Evolutionary conservation across 1,140 invertebrate genomes (phyloP).

Genomic region (Pseudomyrmex dendroicus): DNA sequence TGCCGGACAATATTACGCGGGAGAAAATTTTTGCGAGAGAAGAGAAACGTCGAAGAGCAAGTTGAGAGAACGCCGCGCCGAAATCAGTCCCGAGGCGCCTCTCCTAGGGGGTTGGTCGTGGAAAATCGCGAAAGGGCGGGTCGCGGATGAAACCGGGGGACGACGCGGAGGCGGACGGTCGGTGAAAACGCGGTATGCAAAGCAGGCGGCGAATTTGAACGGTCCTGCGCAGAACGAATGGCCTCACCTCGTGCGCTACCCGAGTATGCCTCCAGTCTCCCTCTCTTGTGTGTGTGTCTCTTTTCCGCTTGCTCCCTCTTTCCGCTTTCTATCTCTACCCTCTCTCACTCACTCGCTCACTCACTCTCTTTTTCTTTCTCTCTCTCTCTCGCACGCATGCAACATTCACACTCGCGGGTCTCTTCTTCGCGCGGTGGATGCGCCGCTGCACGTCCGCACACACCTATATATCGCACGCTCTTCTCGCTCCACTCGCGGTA

Average conservation of each 20-base stretch:
- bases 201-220: conserved; percentile 83
- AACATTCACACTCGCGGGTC: conserved; percentile 36
- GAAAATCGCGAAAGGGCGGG: conserved; percentile 74
- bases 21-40: conserved; percentile 14
- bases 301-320: conserved; percentile 21
- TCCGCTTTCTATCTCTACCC: conserved; percentile 19
- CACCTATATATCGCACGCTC: conserved; percentile 19
- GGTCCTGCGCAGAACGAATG: conserved; percentile 81
- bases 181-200: conserved; percentile 81
- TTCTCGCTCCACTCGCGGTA: conserved; percentile 32
- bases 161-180: conserved; percentile 63
- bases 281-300: conserved; percentile 31
- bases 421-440: conserved; percentile 8
- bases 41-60: not conserved
- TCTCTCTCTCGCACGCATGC: not conserved
- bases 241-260: conserved; percentile 77
- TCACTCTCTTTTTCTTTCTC: not conserved
- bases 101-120: conserved; percentile 69
- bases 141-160: conserved; percentile 58
- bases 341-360: not conserved
- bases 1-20: conserved; percentile 24
- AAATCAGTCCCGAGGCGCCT: conserved; percentile 58
- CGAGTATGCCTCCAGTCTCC: conserved; percentile 51
- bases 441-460: conserved; percentile 9
- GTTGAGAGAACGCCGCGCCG: conserved; percentile 10